Evolutionary conservation across 2,888 invertebrate species (phyloP).

Genomic region (Spilosoma lubricipeda): DNA sequence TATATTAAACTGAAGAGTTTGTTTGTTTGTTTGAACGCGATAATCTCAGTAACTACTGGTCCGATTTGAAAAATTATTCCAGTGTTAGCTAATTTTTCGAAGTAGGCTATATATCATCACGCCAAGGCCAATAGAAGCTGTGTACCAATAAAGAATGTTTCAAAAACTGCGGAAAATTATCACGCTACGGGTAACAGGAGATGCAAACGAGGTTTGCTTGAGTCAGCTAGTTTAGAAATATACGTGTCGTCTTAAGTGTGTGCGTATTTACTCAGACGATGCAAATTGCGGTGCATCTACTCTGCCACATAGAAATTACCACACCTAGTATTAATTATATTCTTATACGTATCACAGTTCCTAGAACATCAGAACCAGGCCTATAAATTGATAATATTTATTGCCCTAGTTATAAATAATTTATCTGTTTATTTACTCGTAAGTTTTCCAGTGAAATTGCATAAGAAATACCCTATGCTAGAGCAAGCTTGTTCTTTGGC

Average conservation of each 20-base stretch:
- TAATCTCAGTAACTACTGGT: too few species aligned
- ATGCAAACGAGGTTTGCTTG: too few species aligned
- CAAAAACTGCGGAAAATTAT: too few species aligned
- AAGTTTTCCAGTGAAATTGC: constrained; percentile 45
- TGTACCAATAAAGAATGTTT: too few species aligned
- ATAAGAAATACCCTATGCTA: constrained; percentile 18
- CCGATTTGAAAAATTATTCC: too few species aligned
- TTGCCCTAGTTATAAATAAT: constrained; percentile 48
- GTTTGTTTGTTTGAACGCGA: too few species aligned
- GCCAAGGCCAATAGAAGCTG: too few species aligned
- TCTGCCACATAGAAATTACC: background rate
- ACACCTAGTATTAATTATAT: constrained; percentile 29
- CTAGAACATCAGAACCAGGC: constrained; percentile 30
- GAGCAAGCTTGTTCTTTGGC: constrained; percentile 12
- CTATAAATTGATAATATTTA: constrained; percentile 52
- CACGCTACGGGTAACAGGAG: too few species aligned
- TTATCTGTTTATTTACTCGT: constrained; percentile 46
- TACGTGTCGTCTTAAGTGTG: background rate
- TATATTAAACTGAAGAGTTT: too few species aligned
- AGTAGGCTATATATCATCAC: too few species aligned
- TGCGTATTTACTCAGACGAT: background rate
- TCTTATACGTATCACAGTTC: constrained; percentile 22
- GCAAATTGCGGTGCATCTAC: background rate
- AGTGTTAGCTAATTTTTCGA: too few species aligned
- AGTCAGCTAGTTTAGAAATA: too few species aligned